phyloP scores from a whole-genome alignment of 2,888 invertebrate genomes.

The Cactoblastis cactorum region DNA sequence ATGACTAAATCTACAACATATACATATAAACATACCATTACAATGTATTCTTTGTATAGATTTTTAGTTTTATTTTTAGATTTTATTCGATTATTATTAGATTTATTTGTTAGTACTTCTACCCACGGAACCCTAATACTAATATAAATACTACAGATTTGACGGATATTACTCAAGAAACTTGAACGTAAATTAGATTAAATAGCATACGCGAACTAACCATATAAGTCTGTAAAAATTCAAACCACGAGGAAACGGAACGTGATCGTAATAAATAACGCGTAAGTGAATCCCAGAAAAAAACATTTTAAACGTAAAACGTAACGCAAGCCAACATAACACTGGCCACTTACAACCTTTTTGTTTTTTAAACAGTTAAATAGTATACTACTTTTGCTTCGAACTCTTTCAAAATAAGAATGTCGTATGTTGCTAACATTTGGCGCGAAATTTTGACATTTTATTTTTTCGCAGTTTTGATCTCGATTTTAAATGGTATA shows the following conservation, averaged over 20 bases:
- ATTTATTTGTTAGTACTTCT: no score
- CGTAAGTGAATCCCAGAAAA: background rate
- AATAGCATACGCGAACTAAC: background rate
- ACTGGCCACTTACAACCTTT: conserved; percentile 34
- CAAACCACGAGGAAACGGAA: conserved; percentile 18
- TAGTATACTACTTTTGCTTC: conserved; percentile 33
- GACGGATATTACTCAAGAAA: background rate
- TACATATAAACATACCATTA: no score
- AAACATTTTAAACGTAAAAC: background rate
- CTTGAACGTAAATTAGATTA: background rate
- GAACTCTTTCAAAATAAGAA: conserved; percentile 17
- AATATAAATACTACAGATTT: background rate
- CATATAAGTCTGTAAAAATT: background rate
- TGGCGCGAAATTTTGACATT: background rate
- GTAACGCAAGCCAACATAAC: background rate
- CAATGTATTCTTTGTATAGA: no score
- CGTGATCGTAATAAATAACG: conserved; percentile 2
- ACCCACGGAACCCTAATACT: no score
- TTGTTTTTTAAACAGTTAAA: conserved; percentile 25
- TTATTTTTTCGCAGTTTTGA: background rate
- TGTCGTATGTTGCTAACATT: background rate
- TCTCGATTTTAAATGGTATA: conserved; percentile 14
- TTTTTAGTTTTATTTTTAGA: no score
- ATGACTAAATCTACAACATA: no score
- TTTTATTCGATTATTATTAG: no score